Evolutionary conservation across 1,140 invertebrate species (phyloP), one percentile per base, ranked within the genome.

Genomic region (Eurosta solidaginis): DNA sequence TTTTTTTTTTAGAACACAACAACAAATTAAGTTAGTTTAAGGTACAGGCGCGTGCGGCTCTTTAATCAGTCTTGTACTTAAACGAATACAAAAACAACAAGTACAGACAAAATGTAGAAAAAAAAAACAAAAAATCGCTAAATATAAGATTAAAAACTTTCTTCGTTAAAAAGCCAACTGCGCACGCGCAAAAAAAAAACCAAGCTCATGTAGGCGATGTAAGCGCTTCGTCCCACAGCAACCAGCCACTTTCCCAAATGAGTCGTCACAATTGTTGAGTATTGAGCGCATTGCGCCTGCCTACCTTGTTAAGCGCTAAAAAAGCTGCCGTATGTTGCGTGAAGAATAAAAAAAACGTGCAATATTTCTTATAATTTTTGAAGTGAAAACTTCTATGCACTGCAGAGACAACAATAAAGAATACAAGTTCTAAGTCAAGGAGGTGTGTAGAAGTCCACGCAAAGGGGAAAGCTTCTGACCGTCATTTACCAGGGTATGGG

Each of bases 261-360:
- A 17, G 45, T 29, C 45, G n/a, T 17, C 14, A 3, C 54, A 59
- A 59, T 59, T 36, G 54, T 29, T 12, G 54, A n/a, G 54, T 17
- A 17, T 12, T 17, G 27, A 7, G 3, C 10, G 2, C 0, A 42
- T 9, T 40, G 20, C 22, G 22, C 42, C n/a, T n/a, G 44, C 73
- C 73, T 74, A 74, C 73, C 73, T 74, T 74, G 73, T 74, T 74
- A 74, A 74, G 73, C 73, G 73, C 73, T 74, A 74, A 45, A 47
- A 29, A 25, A 47, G 42, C 44, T 42, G 22, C 42, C 6, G 12
- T 42, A 14, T 74, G 22, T n/a, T 74, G 17, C 12, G 44, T 12
- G 9, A 14, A 68, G 17, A 20, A 68, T 3, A 68, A 12, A 44
- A 74, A 42, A 68, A 36, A 22, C 10, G 17, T 29, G 25, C 20